These are phyloP conservation scores for Nephila pilipes DNA, from an alignment of 1,140 invertebrate species.

Conservation along the genomic window DNA sequence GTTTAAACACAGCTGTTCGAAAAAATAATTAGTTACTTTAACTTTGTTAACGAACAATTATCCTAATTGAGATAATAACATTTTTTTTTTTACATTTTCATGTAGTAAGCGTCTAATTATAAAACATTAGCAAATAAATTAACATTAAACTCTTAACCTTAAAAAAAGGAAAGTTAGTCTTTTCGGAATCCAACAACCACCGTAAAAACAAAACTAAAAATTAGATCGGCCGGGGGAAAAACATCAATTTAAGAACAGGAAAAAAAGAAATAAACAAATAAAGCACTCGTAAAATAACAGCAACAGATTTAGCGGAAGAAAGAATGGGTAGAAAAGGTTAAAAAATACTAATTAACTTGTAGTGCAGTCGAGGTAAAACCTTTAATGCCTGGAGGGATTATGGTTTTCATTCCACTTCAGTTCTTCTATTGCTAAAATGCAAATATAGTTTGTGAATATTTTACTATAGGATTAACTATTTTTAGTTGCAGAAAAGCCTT, in stretches of 20 bases:
- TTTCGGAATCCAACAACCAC: neutral
- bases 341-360: conserved; percentile 42
- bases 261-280: neutral
- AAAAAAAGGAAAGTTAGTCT: neutral
- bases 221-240: neutral
- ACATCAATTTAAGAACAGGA: neutral
- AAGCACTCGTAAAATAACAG: neutral
- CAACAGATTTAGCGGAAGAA: conserved; percentile 14
- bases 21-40: neutral
- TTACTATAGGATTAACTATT: neutral
- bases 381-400: conserved; percentile 23
- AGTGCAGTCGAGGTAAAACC: neutral
- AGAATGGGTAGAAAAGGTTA: neutral
- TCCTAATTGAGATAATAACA: conserved; percentile 22
- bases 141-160: neutral
- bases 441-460: neutral
- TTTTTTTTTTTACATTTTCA: neutral
- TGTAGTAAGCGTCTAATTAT: neutral
- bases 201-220: neutral
- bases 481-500: neutral
- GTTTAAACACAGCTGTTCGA: neutral
- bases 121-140: conserved; percentile 39
- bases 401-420: conserved; percentile 8
- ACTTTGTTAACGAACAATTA: conserved; percentile 23
- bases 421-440: conserved; percentile 31